Base-by-base conservation (phyloP, 2,888 invertebrate species). In the Scaptomyza flava region DNA sequence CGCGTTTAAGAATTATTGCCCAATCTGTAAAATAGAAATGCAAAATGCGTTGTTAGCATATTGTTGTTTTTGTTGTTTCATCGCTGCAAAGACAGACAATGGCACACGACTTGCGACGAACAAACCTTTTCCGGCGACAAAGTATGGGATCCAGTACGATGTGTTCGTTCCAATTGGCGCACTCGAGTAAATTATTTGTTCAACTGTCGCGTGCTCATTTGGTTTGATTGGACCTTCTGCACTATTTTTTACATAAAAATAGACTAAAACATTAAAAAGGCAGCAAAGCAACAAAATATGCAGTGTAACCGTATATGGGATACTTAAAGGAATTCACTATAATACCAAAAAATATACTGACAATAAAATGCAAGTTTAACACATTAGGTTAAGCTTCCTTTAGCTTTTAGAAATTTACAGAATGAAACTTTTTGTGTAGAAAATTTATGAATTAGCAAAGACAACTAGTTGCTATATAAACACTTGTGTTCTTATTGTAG, bases 21-120 rank as follows among this genome's bases (percentile, higher is more conserved):
- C 68, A 46, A 77, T 53, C 78, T 77, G 62, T 20, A 60, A 76
- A 50, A 52, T 3, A n/a, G 56, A 63, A 56, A 46, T 31, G 20
- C 53, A 38, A 85, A 85, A 67, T 88, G 88, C 88, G 82, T 82
- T 82, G 76, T 85, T 59, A 77, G 58, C 67, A 42, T 67, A 57
- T 61, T 58, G 62, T 75, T 80, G 43, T 46, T 68, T 43, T 67
- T 67, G 45, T 68, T 56, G 23, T 38, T 53, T 17, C 34, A 33
- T 36, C 43, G 54, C 51, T 68, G 36, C 62, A 59, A 47, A 60
- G 34, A 23, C 56, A 71, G 56, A 72, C 77, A 74, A 74, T 74
- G 60, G 42, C 17, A 42, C 42, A 56, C 45, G 36, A 46, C 2
- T 47, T 58, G 36, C 46, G 41, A 33, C 46, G 51, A 51, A 51